Base-by-base conservation (phyloP, 2,113 vertebrate species). In the Scatophagus argus region DNA sequence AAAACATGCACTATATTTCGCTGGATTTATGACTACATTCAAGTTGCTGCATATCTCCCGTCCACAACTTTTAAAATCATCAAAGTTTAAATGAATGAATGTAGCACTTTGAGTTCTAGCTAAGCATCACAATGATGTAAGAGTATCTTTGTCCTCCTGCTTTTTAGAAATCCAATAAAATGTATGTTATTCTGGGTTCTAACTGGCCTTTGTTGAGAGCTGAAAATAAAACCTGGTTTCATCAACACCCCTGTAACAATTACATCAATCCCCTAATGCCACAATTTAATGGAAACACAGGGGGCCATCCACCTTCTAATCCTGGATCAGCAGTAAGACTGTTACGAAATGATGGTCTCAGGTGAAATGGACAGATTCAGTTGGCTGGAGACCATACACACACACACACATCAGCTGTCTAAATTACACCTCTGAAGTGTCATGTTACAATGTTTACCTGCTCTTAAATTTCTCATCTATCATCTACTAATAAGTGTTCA, bases 201-300 rank as follows among this genome's bases (percentile, higher is more conserved):
- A 43, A 68, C 12, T 17, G 32, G 66, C 60, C 84, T 69, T 74
- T n/a, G 25, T 87, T 87, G 87, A 78, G 74, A 54, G 34, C 84
- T 85, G 59, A 86, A 93, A 92, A 92, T 90, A 89, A 86, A 83
- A 74, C 78, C 71, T 34, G 38, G 84, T 88, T 92, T 92, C 88
- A 92, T 92, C 89, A 92, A 70, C 71, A 82, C 63, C 44, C 74
- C 74, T 77, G 86, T 85, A 89, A 88, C 86, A 87, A 85, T 93
- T 92, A 93, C 91, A 92, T 93, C 93, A 93, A 85, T 86, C 79
- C 91, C 88, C 84, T 41, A 59, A 72, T 71, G 88, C 39, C 74
- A 64, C 62, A 78, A 66, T 82, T 91, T 90, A 92, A 93, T 92
- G 59, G 80, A 88, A 86, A 70, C 90, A 86, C 89, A 81, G 52